Evolutionary conservation across 2,888 invertebrate genomes (phyloP).

Genomic region (Formica aserva): DNA sequence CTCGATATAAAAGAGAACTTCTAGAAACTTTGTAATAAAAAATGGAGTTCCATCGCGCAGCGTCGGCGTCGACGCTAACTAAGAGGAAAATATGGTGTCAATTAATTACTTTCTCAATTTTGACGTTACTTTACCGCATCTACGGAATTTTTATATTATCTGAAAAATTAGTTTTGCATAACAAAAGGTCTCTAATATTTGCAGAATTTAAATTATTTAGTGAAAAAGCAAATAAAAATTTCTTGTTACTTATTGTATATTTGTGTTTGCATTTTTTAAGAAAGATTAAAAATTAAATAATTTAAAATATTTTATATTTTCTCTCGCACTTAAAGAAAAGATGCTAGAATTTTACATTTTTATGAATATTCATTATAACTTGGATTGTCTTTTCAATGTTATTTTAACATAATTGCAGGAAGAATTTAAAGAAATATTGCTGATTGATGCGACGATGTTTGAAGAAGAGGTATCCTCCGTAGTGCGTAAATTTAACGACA

Average conservation of each 20-base stretch:
- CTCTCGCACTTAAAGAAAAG: background rate
- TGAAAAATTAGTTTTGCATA: conserved; percentile 13
- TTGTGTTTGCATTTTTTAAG: background rate
- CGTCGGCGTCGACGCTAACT: conserved; percentile 17
- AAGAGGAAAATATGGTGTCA: conserved; percentile 30
- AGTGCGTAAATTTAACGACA: conserved; percentile 89
- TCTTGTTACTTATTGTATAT: background rate
- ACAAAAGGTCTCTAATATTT: background rate
- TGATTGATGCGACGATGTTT: conserved; percentile 91
- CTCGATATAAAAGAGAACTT: conserved; percentile 29
- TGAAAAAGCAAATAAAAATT: background rate
- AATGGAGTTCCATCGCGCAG: conserved; percentile 4
- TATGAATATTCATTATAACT: conserved; percentile 14
- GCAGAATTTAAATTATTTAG: background rate
- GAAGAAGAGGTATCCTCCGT: conserved; percentile 90
- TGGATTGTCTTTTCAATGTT: background rate
- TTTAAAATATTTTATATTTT: background rate
- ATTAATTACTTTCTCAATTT: conserved; percentile 35
- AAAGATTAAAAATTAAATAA: background rate
- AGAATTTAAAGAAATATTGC: conserved; percentile 90
- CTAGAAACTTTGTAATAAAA: conserved; percentile 24
- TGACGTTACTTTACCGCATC: conserved; percentile 4
- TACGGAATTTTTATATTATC: background rate
- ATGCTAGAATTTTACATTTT: background rate
- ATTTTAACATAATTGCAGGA: conserved; percentile 84